These are phyloP conservation scores for Microcebus tavaratra DNA, from an alignment of 2,113 vertebrate species.

Conservation along the genomic window DNA sequence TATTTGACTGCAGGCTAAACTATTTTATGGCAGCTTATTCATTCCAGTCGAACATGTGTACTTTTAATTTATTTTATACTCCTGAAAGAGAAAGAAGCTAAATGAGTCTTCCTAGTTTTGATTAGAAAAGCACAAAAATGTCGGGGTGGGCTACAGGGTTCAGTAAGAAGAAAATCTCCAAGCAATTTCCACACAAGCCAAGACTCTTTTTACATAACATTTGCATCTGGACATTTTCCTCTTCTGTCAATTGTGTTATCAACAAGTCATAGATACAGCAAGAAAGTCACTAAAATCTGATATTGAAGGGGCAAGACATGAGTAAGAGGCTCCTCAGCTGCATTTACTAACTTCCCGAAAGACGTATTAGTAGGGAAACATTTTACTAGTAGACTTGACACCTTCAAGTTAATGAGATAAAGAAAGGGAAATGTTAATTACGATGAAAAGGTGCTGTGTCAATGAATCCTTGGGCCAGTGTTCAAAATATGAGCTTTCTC, in stretches of 20 bases:
- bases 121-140: background rate
- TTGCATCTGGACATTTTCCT: background rate
- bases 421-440: background rate
- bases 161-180: background rate
- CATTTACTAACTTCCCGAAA: background rate
- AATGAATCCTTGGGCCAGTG: background rate
- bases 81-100: background rate
- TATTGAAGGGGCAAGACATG: background rate
- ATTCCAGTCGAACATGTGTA: background rate
- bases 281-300: background rate
- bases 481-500: background rate
- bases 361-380: background rate
- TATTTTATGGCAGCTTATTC: background rate
- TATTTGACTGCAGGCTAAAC: background rate
- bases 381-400: background rate
- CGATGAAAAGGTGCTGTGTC: background rate
- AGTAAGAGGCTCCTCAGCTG: background rate
- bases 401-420: background rate
- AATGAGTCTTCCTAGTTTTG: background rate
- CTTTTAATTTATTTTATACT: conserved; percentile 22
- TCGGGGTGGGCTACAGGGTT: background rate
- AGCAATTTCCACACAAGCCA: background rate
- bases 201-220: background rate
- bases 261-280: background rate
- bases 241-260: background rate